phyloP scores from a whole-genome alignment of 2,113 vertebrate genomes.

The Hiodon alosoides region DNA sequence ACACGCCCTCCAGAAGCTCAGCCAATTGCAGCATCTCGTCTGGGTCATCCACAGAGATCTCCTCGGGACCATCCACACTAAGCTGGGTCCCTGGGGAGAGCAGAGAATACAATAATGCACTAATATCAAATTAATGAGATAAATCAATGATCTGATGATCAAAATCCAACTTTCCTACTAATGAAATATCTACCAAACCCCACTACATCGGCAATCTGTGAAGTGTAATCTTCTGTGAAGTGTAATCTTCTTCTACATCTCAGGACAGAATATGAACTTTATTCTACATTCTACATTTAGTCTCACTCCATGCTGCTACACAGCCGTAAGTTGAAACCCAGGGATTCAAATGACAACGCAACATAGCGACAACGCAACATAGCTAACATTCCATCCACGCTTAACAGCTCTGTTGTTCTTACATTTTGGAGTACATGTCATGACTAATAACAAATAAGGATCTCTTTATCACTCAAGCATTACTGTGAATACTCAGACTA shows the following conservation, averaged over 20 bases:
- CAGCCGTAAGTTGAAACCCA: neutral
- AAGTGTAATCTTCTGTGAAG: neutral
- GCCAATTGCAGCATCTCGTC: slow-evolving; percentile 63
- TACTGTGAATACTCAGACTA: no score
- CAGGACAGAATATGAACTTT: neutral
- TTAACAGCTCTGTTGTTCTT: neutral
- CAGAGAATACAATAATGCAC: neutral
- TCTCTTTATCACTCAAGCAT: no score
- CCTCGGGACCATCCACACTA: slow-evolving; percentile 56
- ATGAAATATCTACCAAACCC: no score
- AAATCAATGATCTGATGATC: neutral
- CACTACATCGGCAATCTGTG: no score
- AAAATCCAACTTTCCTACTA: no score
- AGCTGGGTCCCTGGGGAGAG: slow-evolving; percentile 52
- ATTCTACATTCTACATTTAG: slow-evolving; percentile 18
- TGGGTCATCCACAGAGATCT: slow-evolving; percentile 62
- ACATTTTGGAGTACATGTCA: neutral
- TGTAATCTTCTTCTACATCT: neutral
- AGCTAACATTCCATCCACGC: neutral
- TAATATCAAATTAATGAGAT: neutral
- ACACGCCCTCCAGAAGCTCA: slow-evolving; percentile 60
- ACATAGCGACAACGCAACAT: neutral
- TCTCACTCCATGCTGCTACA: neutral
- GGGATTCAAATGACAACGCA: neutral
- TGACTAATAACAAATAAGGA: neutral